Base-by-base conservation (phyloP, 1,140 invertebrate species). In the Helicoverpa armigera region DNA sequence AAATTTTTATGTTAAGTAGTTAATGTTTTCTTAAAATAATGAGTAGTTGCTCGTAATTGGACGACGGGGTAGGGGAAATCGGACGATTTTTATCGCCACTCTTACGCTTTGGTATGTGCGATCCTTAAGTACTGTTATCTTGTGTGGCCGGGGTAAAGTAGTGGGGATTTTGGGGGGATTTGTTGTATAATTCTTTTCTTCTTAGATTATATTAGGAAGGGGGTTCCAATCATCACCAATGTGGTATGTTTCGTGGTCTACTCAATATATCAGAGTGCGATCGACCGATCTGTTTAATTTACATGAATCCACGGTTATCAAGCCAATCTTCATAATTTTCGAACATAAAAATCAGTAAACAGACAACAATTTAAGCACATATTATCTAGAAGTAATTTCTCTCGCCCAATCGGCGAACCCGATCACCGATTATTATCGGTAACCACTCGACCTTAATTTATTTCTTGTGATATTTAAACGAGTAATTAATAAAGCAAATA, bases 1-100 rank as follows among this genome's bases (percentile, higher is more conserved):
- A 84, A 90, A 89, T 84, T 89, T 77, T 86, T 83, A 86, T 86
- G 85, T 86, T 85, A 86, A 86, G 80, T 76, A 83, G 79, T 82
- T 83, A 83, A 83, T 82, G 72, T 82, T 84, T 82, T 81, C 81
- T 84, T 82, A 86, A 84, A 86, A 84, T 84, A 86, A 86, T 84
- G 82, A 84, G 80, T 82, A 79, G 80, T 31, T 74, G 14, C 13
- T 65, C 18, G 77, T 83, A 84, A 84, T 85, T 83, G 80, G 82
- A 43, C 79, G 67, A 69, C 58, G 11, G 76, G 58, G 74, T 70
- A 61, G 63, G 63, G 79, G 77, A 70, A 85, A 86, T 82, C 73
- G 79, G 10, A 12, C 53, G 80, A 79, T 78, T 73, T 77, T 83
- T 58, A 83, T 83, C 79, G 63, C 74, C 5, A 18, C 16, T 67